phyloP scores from a whole-genome alignment of 2,797 vertebrate genomes.

The Catamblyrhynchus diadema region DNA sequence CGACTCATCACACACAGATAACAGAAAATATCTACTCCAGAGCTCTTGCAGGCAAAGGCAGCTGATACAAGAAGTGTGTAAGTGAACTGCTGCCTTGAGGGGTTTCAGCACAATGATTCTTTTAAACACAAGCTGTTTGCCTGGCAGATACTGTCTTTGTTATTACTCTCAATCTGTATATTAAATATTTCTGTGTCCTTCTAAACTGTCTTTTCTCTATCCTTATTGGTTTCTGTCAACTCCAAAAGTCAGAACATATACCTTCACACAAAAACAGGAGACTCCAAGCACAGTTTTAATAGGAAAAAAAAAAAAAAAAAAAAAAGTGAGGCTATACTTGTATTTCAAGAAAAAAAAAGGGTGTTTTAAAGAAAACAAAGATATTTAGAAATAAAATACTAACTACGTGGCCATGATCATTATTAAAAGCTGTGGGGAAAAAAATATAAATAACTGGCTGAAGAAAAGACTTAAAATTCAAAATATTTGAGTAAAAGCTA shows the following conservation, averaged over 20 bases:
- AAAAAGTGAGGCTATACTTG: neutral
- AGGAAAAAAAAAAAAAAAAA: too few relatives aligned
- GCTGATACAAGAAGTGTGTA: neutral
- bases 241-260: neutral
- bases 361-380: neutral
- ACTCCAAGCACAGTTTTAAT: neutral
- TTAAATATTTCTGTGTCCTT: neutral
- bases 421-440: neutral
- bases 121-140: neutral
- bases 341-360: neutral
- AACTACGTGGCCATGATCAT: neutral
- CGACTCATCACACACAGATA: neutral
- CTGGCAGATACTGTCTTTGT: neutral
- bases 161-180: neutral
- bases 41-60: neutral
- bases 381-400: neutral
- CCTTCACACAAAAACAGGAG: neutral
- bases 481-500: neutral
- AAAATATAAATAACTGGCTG: neutral
- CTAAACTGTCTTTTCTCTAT: neutral
- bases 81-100: neutral
- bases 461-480: neutral
- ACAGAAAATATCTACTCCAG: neutral
- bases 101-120: neutral
- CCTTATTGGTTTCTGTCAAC: neutral